These are phyloP conservation scores for Cariama cristata DNA, from an alignment of 2,113 vertebrate species.

Conservation along the genomic window DNA sequence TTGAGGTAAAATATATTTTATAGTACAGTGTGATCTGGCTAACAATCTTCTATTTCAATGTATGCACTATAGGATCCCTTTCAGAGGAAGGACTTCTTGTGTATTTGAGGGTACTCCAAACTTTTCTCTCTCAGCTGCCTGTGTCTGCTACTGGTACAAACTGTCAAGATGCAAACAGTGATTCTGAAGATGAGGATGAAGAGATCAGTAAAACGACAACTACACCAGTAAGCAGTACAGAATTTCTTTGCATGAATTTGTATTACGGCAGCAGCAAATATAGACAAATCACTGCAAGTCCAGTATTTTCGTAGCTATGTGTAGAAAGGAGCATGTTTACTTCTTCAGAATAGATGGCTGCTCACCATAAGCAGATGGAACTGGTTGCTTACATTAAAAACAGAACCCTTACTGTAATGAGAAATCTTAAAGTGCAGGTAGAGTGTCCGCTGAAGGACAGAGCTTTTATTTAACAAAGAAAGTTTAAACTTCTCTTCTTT, in stretches of 20 bases:
- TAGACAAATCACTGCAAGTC: not conserved
- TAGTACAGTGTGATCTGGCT: not conserved
- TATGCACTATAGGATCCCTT: conserved; percentile 79
- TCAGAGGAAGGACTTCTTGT: conserved; percentile 93
- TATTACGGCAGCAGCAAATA: not conserved
- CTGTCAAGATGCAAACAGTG: conserved; percentile 85
- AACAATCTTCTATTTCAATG: not conserved
- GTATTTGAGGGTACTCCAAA: conserved; percentile 89
- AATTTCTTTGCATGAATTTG: not conserved
- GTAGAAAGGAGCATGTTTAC: not conserved
- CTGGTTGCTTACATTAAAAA: not conserved
- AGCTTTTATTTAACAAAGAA: not conserved
- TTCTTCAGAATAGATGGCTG: not conserved
- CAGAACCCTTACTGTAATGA: not conserved
- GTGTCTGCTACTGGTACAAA: conserved; percentile 79
- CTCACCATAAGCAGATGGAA: not conserved
- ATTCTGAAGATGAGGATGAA: conserved; percentile 94
- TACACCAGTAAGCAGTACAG: conserved; percentile 75
- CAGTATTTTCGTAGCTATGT: not conserved
- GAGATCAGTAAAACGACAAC: conserved; percentile 74
- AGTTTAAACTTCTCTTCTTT: not conserved
- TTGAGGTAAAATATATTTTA: not conserved
- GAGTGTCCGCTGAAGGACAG: not conserved
- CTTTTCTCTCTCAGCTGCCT: conserved; percentile 88
- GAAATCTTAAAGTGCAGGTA: not conserved